These are phyloP conservation scores for Perognathus longimembris DNA, from an alignment of 2,113 vertebrate species.

Conservation along the genomic window DNA sequence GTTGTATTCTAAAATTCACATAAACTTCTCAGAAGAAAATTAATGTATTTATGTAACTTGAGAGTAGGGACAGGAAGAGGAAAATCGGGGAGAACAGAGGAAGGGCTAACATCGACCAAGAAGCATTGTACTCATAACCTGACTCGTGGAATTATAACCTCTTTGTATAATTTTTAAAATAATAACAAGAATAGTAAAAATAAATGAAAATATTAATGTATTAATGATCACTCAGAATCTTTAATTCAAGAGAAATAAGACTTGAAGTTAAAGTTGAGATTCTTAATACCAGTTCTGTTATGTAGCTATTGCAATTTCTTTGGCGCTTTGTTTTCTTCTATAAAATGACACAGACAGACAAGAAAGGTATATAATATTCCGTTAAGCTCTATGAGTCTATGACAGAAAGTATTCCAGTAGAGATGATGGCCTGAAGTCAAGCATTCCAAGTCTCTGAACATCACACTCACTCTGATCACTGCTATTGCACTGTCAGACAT, in stretches of 20 bases:
- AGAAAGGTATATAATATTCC: constrained; percentile 19
- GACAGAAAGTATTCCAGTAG: neutral
- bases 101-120: too few species aligned
- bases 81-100: too few species aligned
- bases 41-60: neutral
- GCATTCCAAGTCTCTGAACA: neutral
- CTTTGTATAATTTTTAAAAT: too few species aligned
- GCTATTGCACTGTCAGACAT: neutral
- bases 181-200: too few species aligned
- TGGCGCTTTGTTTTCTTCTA: constrained; percentile 15
- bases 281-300: neutral
- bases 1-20: neutral
- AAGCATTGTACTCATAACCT: too few species aligned
- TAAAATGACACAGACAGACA: constrained; percentile 21
- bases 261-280: neutral
- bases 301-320: constrained; percentile 25
- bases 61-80: neutral
- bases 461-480: neutral
- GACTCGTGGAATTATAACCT: too few species aligned
- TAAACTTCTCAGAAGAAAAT: neutral
- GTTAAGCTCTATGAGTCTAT: neutral
- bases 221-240: neutral
- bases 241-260: constrained; percentile 1
- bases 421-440: neutral
- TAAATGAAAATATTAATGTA: neutral